Conservation (phyloP, 2,113 vertebrate species). For the Dipodomys stephensi region DNA sequence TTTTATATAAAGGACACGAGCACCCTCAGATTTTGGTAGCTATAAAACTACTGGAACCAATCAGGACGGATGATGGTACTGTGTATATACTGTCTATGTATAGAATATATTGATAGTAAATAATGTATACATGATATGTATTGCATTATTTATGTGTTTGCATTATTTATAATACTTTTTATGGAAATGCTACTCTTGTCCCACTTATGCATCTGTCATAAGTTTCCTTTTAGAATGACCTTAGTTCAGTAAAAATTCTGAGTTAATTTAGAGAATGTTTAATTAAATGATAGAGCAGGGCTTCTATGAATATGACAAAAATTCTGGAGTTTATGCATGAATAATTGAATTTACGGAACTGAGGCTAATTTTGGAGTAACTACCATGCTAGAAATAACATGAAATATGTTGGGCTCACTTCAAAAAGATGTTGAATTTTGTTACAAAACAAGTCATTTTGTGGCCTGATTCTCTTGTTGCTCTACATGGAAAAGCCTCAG, state of each 20-base stretch:
- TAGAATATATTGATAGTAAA: not conserved
- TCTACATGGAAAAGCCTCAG: not conserved
- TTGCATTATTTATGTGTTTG: not conserved
- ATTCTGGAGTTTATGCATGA: not conserved
- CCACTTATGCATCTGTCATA: not conserved
- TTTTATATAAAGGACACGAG: not conserved
- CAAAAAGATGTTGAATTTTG: not conserved
- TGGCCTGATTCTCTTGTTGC: not conserved
- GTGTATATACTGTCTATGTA: not conserved
- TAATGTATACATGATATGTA: not conserved
- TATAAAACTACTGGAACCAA: not conserved
- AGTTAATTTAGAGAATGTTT: not conserved
- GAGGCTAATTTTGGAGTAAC: not conserved
- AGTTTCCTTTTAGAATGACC: conserved; percentile 17
- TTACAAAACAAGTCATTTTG: not conserved
- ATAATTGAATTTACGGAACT: not conserved
- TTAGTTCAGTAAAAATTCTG: conserved; percentile 8
- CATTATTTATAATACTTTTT: conserved; percentile 5
- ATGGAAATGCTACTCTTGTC: not conserved
- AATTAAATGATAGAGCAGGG: not conserved
- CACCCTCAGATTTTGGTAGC: not conserved
- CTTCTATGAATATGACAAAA: not conserved
- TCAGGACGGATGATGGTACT: not conserved
- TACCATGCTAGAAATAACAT: not conserved
- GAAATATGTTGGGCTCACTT: not conserved